Evolutionary conservation across 2,113 vertebrate species (phyloP), one percentile per base, ranked within the genome.

Genomic region (Echinops telfairi): DNA sequence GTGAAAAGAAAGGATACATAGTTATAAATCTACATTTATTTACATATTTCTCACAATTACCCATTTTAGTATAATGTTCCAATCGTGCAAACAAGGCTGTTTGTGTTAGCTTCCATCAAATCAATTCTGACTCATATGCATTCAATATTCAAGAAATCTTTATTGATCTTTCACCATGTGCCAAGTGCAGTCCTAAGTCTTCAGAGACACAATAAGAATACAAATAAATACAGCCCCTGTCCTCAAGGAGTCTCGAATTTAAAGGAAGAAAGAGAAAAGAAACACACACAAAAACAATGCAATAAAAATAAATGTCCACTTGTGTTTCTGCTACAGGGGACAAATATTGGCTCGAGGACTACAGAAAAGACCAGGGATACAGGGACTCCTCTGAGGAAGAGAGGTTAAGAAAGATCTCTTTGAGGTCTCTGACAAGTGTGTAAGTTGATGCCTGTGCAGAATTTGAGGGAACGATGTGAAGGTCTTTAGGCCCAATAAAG

Each of bases 111-210:
- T 22, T n/a, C 57, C 4, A 2, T 11, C 14, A 66, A 47, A 38
- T 16, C 58, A 7, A 86, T 68, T 79, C 40, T 58, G 47, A 53
- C 12, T 53, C 47, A 10, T 53, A 62, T 57, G 83, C 19, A 87
- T 68, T 76, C 83, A 82, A 64, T 78, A 31, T n/a, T 95, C 64
- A 86, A 85, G 80, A 95, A 92, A 64, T 86, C 75, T n/a, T 68
- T 38, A 47, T 47, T 53, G 38, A 38, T 77, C 27, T 68, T 68
- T 75, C 33, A 58, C n/a, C 83, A 66, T 27, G 5, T 64, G 12
- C 33, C 36, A 19, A 15, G 14, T 38, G 25, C 22, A 73, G 31
- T 23, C 1, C 0, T 23, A 64, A 16, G 12, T 17, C 47, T 88
- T 84, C 27, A 57, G 70, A 62, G 14, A 86, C 15, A 38, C 7